Evolutionary conservation across 92 coral and sea anemone species (phyloP).

Genomic region (Pocillopora meandrina): DNA sequence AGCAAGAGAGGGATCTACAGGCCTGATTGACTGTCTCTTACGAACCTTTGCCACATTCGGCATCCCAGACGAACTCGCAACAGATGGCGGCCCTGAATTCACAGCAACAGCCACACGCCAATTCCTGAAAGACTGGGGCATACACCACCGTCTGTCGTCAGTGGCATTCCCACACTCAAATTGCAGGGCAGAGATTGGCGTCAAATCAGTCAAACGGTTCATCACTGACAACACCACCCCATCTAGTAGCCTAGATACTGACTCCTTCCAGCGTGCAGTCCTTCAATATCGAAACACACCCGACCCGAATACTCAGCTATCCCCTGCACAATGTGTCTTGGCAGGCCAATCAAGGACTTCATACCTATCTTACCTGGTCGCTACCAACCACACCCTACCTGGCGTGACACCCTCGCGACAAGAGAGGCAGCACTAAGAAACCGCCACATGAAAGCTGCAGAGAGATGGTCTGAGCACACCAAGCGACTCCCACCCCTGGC

Average conservation of each 20-base stretch:
- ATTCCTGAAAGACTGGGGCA: constrained; percentile 70
- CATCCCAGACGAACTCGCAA: constrained; percentile 62
- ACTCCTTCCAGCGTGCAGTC: constrained; percentile 45
- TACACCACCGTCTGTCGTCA: constrained; percentile 53
- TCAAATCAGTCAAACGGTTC: constrained; percentile 44
- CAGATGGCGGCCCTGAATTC: constrained; percentile 62
- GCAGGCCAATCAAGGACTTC: constrained; percentile 69
- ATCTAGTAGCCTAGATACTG: constrained; percentile 44
- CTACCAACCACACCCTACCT: constrained; percentile 33
- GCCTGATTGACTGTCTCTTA: constrained; percentile 57
- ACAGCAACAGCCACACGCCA: constrained; percentile 42
- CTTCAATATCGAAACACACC: constrained; percentile 64
- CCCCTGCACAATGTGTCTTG: constrained; percentile 62
- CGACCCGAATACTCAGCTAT: constrained; percentile 47
- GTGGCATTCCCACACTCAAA: constrained; percentile 66
- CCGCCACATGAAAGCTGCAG: constrained; percentile 61
- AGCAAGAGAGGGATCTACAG: constrained; percentile 61
- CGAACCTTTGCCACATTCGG: constrained; percentile 56
- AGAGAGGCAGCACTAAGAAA: constrained; percentile 65
- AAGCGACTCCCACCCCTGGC: constrained; percentile 45
- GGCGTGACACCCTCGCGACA: constrained; percentile 52
- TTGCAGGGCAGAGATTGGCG: constrained; percentile 43
- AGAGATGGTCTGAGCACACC: constrained; percentile 47
- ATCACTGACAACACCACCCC: constrained; percentile 51
- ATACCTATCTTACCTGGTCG: constrained; percentile 67